Percentiles rank a stretch among this genome's conserved stretches.
These are phyloP conservation scores for Eudemis profundana DNA, from an alignment of 2,888 invertebrate genomes.

Conservation along the genomic window DNA sequence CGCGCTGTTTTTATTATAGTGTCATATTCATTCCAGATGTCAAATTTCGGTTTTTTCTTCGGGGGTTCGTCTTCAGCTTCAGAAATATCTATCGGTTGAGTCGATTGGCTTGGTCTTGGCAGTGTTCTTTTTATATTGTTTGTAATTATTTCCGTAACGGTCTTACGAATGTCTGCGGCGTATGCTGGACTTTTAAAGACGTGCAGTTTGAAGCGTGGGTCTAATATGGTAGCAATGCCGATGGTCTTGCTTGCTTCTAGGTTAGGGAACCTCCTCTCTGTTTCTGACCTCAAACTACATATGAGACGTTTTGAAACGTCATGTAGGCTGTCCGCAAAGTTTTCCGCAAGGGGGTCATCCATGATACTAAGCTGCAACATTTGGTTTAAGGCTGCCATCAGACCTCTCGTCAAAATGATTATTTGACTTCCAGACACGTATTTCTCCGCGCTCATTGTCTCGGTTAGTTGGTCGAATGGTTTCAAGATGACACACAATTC, in stretches of 20 bases:
- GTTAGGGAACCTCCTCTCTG: slow-evolving; percentile 41
- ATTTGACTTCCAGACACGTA: slow-evolving; percentile 26
- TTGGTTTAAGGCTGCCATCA: slow-evolving; percentile 38
- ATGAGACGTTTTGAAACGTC: too few relatives aligned
- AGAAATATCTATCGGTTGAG: too few relatives aligned
- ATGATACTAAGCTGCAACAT: slow-evolving; percentile 27
- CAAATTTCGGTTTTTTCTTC: background rate
- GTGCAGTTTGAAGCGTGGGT: slow-evolving; percentile 43
- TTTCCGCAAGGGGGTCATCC: slow-evolving; percentile 18
- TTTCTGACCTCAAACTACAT: slow-evolving; percentile 41
- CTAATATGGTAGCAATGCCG: slow-evolving; percentile 37
- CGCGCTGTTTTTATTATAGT: background rate
- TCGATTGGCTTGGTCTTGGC: background rate
- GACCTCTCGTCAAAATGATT: background rate
- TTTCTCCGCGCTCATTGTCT: slow-evolving; percentile 38
- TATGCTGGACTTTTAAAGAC: background rate
- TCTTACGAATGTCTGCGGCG: background rate
- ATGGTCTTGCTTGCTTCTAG: slow-evolving; percentile 43
- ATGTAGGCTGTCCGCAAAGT: slow-evolving; percentile 36
- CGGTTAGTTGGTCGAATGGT: slow-evolving; percentile 42
- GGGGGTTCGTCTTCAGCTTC: background rate
- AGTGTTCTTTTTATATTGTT: background rate
- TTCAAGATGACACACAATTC: slow-evolving; percentile 36
- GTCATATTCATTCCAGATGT: background rate
- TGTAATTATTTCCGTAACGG: background rate